Conservation (phyloP, 2,113 vertebrate genomes). For the Paradoxurus hermaphroditus region DNA sequence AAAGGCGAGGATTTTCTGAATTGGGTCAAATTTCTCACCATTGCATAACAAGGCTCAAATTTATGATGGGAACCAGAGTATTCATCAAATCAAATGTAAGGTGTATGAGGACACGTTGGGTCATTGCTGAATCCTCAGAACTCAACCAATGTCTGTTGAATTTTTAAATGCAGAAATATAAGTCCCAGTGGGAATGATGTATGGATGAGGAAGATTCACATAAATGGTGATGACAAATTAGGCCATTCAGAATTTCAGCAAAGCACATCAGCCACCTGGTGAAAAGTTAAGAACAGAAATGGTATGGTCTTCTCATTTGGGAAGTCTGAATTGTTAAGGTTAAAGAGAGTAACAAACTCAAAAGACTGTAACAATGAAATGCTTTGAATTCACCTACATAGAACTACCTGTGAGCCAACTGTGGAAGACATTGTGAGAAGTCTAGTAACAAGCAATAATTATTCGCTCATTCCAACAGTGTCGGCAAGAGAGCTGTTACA, state of each 20-base stretch:
- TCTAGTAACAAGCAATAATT: neutral
- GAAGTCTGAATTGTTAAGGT: neutral
- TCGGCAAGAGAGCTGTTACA: neutral
- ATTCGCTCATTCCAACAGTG: neutral
- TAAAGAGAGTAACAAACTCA: neutral
- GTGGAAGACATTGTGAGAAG: neutral
- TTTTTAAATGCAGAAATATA: neutral
- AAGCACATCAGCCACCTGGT: neutral
- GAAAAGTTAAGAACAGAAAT: neutral
- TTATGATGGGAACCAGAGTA: neutral
- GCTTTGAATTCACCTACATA: neutral
- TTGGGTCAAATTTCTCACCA: neutral
- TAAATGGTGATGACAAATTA: neutral
- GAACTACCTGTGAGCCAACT: neutral
- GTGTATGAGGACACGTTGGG: neutral
- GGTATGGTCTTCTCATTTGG: neutral
- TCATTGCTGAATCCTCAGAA: neutral
- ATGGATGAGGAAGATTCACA: neutral
- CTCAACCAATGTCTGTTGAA: neutral
- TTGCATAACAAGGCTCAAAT: neutral
- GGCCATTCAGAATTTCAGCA: neutral
- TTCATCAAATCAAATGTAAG: neutral
- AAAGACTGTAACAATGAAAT: neutral
- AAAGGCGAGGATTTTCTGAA: neutral
- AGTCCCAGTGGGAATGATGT: neutral